Percentiles rank a stretch among this genome's conserved stretches.
Evolutionary conservation across 2,113 vertebrate genomes (phyloP).

Genomic region (Cygnus atratus): DNA sequence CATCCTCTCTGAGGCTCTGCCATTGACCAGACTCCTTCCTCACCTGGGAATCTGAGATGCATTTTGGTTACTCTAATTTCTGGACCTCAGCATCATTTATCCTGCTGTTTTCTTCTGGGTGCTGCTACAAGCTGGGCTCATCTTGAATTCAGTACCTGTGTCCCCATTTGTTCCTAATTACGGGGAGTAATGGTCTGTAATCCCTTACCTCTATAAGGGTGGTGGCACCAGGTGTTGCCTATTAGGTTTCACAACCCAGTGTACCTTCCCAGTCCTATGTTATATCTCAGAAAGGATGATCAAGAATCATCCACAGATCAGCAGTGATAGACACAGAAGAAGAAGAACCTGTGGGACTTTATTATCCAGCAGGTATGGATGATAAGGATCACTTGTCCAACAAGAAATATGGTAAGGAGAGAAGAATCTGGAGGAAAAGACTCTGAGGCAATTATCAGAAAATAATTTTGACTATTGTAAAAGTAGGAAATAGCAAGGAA

Average conservation of each 20-base stretch:
- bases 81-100: not conserved
- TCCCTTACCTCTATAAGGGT: not conserved
- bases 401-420: not conserved
- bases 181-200: not conserved
- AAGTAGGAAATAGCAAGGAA: not conserved
- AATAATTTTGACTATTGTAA: not conserved
- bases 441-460: not conserved
- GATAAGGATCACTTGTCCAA: not conserved
- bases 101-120: not conserved
- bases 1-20: not conserved
- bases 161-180: not conserved
- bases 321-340: not conserved
- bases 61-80: not conserved
- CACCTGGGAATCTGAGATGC: not conserved
- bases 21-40: fast-evolving
- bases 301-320: not conserved
- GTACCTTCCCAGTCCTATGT: not conserved
- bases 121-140: not conserved
- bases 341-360: not conserved
- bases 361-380: not conserved
- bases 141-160: not conserved
- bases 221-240: not conserved
- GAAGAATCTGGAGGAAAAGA: not conserved
- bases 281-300: not conserved
- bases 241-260: not conserved